Base-by-base conservation (phyloP, 2,113 vertebrate genomes). In the Pterophyllum scalare region DNA sequence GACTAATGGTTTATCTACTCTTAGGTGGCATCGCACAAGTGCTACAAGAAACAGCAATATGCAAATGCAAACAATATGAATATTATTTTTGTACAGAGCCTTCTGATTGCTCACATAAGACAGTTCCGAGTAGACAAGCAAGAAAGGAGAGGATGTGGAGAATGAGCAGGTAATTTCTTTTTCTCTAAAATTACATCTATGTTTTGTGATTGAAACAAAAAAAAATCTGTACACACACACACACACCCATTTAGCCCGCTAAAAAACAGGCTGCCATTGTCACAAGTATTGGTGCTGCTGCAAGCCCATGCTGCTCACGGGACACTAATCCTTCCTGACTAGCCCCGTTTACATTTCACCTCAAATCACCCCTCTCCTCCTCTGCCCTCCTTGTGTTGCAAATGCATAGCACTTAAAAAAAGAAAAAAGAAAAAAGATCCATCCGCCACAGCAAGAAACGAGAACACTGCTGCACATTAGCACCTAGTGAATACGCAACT, bases 341-440 rank as follows among this genome's bases (percentile, higher is more conserved):
- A 61, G 82, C 70, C 81, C 77, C 56, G 85, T 91, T 86, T 91
- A 92, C 87, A 65, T 93, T 90, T 89, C 86, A 91, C 92, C 91
- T 87, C 84, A 79, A n/a, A 84, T 89, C 81, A 86, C 87, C 87
- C 85, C 64, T n/a, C 65, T 81, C 70, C 83, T 56, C 77, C 83
- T 79, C 74, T 2, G 49, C 28, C 49, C 70, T 64, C 28, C 54
- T 76, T 43, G 65, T 77, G 77, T 4, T 58, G 84, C 74, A 19
- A 43, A 79, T 70, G 81, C 38, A 59, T 54, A 54, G 75, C 65
- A 72, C 57, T 83, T 81, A 80, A 79, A 79, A 80, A 59, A 70
- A 33, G 77, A 79, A 80, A 62, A 70, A 33, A 33, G 6, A 82
- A 79, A 77, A 80, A 59, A 70, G 38, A 87, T 64, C 70, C 79